phyloP scores from a whole-genome alignment of 2,888 invertebrate species.

The Acronicta psi region DNA sequence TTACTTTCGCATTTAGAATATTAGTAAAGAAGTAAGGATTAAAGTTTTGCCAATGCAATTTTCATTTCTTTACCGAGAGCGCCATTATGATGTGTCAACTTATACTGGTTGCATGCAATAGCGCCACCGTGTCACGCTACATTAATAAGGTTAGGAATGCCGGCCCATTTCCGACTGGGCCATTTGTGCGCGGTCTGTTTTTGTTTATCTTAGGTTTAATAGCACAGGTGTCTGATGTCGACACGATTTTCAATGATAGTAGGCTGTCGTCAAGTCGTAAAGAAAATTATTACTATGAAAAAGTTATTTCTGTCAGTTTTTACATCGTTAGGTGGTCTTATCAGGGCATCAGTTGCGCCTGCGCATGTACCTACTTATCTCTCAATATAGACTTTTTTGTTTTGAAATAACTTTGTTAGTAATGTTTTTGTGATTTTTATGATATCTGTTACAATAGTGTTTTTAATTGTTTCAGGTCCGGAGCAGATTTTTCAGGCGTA shows the following conservation, averaged over 20 bases:
- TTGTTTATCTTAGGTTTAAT: constrained; percentile 39
- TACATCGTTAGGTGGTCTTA: constrained; percentile 1
- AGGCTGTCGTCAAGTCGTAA: constrained; percentile 1
- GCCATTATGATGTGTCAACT: neutral
- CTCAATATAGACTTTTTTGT: constrained; percentile 4
- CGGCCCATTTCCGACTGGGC: constrained; percentile 68
- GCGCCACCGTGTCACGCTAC: constrained; percentile 50
- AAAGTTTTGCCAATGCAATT: too few species aligned
- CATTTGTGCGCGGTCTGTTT: constrained; percentile 38
- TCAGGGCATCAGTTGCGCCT: constrained; percentile 7
- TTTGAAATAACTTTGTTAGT: constrained; percentile 1
- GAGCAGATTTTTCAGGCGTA: too few species aligned
- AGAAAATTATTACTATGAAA: neutral
- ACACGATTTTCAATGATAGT: constrained; percentile 36
- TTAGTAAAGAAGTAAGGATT: too few species aligned
- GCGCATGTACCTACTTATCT: neutral
- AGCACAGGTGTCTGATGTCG: constrained; percentile 36
- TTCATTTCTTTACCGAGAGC: neutral
- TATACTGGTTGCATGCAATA: constrained; percentile 7
- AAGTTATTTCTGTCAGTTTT: too few species aligned
- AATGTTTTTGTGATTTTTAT: too few species aligned
- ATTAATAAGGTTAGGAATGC: constrained; percentile 68
- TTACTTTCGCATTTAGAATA: too few species aligned
- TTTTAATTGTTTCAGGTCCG: too few species aligned
- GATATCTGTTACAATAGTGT: too few species aligned